Conservation (phyloP, 2,797 vertebrate species). For the Ptychobarbus kaznakovi region DNA sequence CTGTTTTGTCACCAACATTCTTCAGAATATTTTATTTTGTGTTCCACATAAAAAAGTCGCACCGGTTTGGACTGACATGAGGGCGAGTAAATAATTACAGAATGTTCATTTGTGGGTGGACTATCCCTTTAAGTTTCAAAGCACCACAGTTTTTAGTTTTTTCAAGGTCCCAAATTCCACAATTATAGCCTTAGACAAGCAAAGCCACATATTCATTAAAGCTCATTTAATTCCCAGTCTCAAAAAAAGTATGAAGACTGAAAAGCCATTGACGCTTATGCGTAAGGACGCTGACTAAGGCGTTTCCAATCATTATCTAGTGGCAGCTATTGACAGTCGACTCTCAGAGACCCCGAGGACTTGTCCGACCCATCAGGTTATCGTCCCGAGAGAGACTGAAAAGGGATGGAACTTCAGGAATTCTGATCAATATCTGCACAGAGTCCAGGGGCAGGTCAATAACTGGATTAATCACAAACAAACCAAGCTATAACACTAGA, state of each 20-base stretch:
- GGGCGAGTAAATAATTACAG: not conserved
- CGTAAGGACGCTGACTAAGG: conserved; percentile 5
- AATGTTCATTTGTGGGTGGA: not conserved
- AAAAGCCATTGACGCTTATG: not conserved
- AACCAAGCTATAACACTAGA: conserved; percentile 3
- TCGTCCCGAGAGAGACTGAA: not conserved
- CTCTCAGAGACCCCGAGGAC: conserved; percentile 8
- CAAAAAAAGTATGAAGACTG: not conserved
- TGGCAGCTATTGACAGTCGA: not conserved
- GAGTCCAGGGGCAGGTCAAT: conserved; percentile 29
- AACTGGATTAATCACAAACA: conserved; percentile 25
- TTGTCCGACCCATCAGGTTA: conserved; percentile 14
- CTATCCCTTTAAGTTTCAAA: not conserved
- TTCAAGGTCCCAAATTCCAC: not conserved
- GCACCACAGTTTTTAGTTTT: not conserved
- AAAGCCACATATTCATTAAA: not conserved
- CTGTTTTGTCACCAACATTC: not conserved
- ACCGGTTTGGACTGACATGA: not conserved
- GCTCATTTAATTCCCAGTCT: not conserved
- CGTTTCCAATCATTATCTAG: not conserved
- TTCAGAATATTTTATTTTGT: not conserved
- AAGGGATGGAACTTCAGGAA: not conserved
- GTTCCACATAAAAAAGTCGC: not conserved
- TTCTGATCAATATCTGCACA: conserved; percentile 42
- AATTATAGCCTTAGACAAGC: not conserved